These are phyloP conservation scores for Drosophila tropicalis DNA, from an alignment of 1,140 invertebrate species.

Conservation along the genomic window DNA sequence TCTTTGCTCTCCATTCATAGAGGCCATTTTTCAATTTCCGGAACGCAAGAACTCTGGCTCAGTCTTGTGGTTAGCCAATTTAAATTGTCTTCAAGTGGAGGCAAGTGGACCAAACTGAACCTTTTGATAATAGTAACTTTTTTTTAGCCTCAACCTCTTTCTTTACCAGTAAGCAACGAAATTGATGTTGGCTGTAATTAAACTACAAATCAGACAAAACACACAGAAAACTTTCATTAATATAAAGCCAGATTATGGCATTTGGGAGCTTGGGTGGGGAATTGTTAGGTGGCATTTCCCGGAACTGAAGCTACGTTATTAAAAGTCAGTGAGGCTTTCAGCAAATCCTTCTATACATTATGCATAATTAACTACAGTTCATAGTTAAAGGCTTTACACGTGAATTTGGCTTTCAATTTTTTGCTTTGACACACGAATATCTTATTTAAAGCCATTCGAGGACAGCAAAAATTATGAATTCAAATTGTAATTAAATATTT, in stretches of 20 bases:
- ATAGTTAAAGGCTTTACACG: background rate
- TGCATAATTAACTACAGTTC: slow-evolving; percentile 46
- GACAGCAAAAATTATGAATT: background rate
- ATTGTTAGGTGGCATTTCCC: slow-evolving; percentile 24
- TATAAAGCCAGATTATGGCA: slow-evolving; percentile 60
- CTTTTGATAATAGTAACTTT: slow-evolving; percentile 9
- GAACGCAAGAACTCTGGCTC: slow-evolving; percentile 20
- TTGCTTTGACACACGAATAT: background rate
- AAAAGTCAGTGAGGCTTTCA: slow-evolving; percentile 50
- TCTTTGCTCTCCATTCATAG: slow-evolving; percentile 6
- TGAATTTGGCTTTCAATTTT: slow-evolving; percentile 5
- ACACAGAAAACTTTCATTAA: slow-evolving; percentile 63
- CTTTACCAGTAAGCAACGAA: background rate
- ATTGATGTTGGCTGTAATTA: background rate
- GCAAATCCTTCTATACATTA: slow-evolving; percentile 28
- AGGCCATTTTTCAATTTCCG: slow-evolving; percentile 78
- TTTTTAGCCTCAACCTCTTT: background rate
- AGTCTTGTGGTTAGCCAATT: slow-evolving; percentile 45
- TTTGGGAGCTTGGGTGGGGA: slow-evolving; percentile 4
- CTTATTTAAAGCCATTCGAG: slow-evolving; percentile 2
- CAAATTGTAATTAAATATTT: slow-evolving; percentile 69
- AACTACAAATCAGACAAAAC: slow-evolving; percentile 56
- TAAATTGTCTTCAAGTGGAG: slow-evolving; percentile 1
- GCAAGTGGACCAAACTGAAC: slow-evolving; percentile 1
- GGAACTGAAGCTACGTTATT: slow-evolving; percentile 42